Evolutionary conservation across 2,113 vertebrate genomes (phyloP).

Genomic region (Terrapene triunguis): DNA sequence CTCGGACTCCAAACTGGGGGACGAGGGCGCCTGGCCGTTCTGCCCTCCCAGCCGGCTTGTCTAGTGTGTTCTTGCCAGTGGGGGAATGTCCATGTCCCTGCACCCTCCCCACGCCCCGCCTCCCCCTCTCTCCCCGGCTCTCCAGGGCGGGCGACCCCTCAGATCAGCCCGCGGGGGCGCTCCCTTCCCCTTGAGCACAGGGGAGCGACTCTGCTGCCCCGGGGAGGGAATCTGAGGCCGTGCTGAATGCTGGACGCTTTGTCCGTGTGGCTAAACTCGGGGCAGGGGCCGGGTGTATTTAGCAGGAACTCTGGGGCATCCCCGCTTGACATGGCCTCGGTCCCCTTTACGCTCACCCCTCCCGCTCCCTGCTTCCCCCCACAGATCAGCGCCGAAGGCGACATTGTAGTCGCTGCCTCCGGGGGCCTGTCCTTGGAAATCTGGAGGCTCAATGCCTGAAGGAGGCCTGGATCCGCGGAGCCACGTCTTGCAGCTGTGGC

Average conservation of each 20-base stretch:
- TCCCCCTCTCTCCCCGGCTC: neutral
- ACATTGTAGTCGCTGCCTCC: constrained; percentile 87
- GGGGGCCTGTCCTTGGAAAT: constrained; percentile 86
- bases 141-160: neutral
- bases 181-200: neutral
- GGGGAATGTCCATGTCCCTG: neutral
- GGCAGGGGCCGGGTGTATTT: neutral
- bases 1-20: fast-evolving
- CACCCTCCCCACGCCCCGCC: neutral
- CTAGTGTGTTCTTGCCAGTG: neutral
- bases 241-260: neutral
- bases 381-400: constrained; percentile 88
- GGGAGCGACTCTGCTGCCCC: neutral
- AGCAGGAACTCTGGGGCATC: neutral
- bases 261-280: neutral
- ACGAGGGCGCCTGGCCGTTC: neutral
- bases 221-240: neutral
- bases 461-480: neutral
- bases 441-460: constrained; percentile 85
- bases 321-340: neutral
- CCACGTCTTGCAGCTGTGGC: neutral
- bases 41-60: neutral
- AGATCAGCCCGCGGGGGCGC: neutral
- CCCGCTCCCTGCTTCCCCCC: neutral
- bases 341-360: neutral